phyloP scores from a whole-genome alignment of 2,113 vertebrate species.

The mouse (Mus musculus) region DNA sequence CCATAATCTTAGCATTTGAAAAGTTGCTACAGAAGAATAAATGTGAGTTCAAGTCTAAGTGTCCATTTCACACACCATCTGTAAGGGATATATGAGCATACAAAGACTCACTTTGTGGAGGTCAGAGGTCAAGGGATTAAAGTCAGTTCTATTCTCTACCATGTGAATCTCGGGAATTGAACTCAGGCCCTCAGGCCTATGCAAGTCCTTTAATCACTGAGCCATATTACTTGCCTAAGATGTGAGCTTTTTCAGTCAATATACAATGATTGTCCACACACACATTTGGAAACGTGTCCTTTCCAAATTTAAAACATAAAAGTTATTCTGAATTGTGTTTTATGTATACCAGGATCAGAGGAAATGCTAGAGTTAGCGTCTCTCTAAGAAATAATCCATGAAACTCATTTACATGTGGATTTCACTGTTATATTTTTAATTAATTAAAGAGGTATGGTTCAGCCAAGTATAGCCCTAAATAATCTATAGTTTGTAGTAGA shows the following conservation, averaged over 20 bases:
- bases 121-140: not conserved
- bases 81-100: not conserved
- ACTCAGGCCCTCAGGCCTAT: not conserved
- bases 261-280: not conserved
- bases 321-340: slow-evolving; percentile 5
- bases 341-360: not conserved
- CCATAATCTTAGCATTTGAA: not conserved
- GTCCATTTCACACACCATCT: not conserved
- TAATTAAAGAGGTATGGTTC: not conserved
- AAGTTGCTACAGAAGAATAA: not conserved
- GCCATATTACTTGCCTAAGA: not conserved
- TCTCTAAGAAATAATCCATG: not conserved
- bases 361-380: not conserved
- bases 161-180: not conserved
- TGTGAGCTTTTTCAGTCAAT: not conserved
- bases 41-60: not conserved
- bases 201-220: not conserved
- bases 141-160: not conserved
- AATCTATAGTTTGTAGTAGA: not conserved
- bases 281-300: not conserved
- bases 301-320: not conserved
- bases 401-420: not conserved
- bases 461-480: not conserved
- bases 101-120: too few species aligned
- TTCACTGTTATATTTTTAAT: not conserved